Percentiles rank a stretch among this genome's conserved stretches.
phyloP scores from a whole-genome alignment of 1,140 invertebrate genomes.

The Drosophila mayri region DNA sequence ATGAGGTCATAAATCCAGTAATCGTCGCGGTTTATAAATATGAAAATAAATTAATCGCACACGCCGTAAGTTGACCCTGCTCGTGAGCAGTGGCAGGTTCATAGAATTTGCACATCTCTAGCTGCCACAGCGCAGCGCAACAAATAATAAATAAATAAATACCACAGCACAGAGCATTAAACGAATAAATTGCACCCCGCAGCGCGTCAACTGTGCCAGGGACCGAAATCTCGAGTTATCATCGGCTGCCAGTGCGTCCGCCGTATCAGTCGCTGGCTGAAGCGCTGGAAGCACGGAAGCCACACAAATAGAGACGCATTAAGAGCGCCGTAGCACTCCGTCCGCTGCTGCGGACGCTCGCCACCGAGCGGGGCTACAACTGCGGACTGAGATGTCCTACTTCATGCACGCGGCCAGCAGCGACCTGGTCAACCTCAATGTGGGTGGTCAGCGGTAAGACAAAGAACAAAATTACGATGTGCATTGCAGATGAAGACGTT shows the following conservation, averaged over 20 bases:
- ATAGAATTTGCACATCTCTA: slow-evolving; percentile 8
- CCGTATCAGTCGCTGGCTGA: slow-evolving; percentile 33
- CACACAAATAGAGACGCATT: slow-evolving; percentile 60
- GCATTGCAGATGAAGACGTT: slow-evolving; percentile 15
- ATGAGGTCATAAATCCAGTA: background rate
- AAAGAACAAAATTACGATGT: slow-evolving; percentile 9
- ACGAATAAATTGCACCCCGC: slow-evolving; percentile 60
- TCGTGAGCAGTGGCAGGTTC: slow-evolving; percentile 1
- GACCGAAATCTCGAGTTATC: slow-evolving; percentile 22
- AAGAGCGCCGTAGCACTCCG: slow-evolving; percentile 5
- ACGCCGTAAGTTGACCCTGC: background rate
- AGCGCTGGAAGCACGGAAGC: slow-evolving; percentile 53
- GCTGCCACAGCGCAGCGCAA: slow-evolving; percentile 32
- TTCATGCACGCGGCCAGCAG: slow-evolving; percentile 83
- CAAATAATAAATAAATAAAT: slow-evolving; percentile 54
- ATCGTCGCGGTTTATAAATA: background rate
- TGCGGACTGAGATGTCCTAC: slow-evolving; percentile 68
- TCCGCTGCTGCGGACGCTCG: slow-evolving; percentile 47
- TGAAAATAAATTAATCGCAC: background rate
- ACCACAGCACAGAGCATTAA: slow-evolving; percentile 26
- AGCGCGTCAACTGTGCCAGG: slow-evolving; percentile 34
- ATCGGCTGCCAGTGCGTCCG: slow-evolving; percentile 15
- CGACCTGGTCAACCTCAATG: slow-evolving; percentile 90
- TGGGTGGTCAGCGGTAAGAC: slow-evolving; percentile 88
- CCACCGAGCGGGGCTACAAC: slow-evolving; percentile 15